Evolutionary conservation across 1,140 invertebrate genomes (phyloP).

Genomic region (Galendromus occidentalis): DNA sequence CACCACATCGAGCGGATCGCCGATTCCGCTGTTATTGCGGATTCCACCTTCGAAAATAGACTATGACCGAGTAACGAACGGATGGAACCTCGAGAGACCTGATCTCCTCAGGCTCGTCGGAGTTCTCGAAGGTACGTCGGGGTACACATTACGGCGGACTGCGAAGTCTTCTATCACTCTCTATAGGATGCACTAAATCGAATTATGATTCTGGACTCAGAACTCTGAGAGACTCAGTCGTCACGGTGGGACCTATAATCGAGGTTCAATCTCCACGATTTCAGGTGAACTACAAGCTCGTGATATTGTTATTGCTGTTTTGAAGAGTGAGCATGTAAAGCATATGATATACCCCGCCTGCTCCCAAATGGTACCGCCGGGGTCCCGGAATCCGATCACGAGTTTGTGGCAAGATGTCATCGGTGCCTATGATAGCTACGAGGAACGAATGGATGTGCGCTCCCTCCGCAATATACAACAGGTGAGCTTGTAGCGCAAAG

Average conservation of each 20-base stretch:
- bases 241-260: background rate
- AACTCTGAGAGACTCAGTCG: too few species aligned
- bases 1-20: too few species aligned
- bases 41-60: too few species aligned
- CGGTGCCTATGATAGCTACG: background rate
- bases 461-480: too few species aligned
- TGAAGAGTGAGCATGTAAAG: slow-evolving; percentile 1
- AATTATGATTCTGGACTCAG: background rate
- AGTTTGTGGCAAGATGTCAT: background rate
- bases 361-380: background rate
- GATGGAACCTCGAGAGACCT: background rate
- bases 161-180: background rate
- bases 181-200: background rate
- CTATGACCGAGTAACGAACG: too few species aligned
- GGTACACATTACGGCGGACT: background rate
- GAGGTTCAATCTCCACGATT: background rate
- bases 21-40: too few species aligned
- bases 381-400: background rate
- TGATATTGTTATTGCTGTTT: background rate
- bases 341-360: background rate
- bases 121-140: slow-evolving; percentile 5
- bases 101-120: background rate
- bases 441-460: too few species aligned
- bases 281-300: background rate
- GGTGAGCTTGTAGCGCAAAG: too few species aligned